phyloP scores from a whole-genome alignment of 2,888 invertebrate species.

The Cerastoderma edule region DNA sequence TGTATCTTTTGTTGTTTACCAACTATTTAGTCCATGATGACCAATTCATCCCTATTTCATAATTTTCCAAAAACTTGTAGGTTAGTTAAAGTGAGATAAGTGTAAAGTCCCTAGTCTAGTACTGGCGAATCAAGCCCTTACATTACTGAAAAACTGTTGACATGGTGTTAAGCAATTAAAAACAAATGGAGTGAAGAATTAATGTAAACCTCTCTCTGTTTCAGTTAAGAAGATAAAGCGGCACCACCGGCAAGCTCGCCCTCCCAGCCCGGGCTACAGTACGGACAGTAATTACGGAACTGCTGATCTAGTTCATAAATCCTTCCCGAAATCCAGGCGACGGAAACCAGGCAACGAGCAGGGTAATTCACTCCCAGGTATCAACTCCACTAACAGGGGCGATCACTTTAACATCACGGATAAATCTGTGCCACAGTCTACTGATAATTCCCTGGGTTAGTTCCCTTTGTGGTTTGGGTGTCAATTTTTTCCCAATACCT shows the following conservation, averaged over 20 bases:
- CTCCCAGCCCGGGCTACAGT: constrained; percentile 82
- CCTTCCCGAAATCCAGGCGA: constrained; percentile 82
- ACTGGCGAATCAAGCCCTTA: no score
- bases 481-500: no score
- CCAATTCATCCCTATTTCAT: no score
- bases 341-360: constrained; percentile 79
- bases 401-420: constrained; percentile 13
- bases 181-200: no score
- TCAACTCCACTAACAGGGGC: constrained; percentile 21
- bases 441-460: constrained; percentile 5
- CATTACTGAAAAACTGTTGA: no score
- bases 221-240: constrained; percentile 53
- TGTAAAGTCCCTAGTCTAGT: no score
- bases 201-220: constrained; percentile 10
- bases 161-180: no score
- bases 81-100: no score
- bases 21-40: no score
- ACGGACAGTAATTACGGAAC: constrained; percentile 84
- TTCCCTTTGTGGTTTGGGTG: background rate
- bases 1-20: no score
- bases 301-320: constrained; percentile 78
- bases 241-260: constrained; percentile 67
- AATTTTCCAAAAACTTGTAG: no score
- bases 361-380: constrained; percentile 57
- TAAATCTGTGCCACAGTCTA: background rate